Conservation (phyloP, 2,888 invertebrate genomes). For the Cerceris ruficornis region DNA sequence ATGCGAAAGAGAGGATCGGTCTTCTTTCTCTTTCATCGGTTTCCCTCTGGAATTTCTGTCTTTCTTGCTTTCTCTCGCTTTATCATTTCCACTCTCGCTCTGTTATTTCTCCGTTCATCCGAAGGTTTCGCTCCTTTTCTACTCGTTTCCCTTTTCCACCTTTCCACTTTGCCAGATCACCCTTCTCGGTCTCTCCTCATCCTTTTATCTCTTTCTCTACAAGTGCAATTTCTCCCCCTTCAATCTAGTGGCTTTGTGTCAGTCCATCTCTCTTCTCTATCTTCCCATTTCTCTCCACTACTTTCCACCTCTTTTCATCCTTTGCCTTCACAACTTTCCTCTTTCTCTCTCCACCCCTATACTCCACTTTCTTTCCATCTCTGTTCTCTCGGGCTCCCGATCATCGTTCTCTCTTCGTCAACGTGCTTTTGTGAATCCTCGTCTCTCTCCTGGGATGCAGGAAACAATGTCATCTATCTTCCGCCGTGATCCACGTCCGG, state of each 20-base stretch:
- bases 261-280: background rate
- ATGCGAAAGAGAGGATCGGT: constrained; percentile 21
- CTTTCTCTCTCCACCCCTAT: constrained; percentile 14
- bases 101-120: no score
- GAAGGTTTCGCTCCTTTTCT: no score
- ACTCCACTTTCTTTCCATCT: constrained; percentile 29
- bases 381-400: background rate
- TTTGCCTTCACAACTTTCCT: background rate
- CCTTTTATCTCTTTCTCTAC: background rate
- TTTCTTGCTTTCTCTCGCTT: constrained; percentile 9
- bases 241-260: background rate
- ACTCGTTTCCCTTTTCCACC: background rate
- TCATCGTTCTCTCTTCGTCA: background rate
- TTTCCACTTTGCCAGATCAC: background rate
- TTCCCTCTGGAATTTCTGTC: constrained; percentile 9
- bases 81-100: background rate
- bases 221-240: background rate
- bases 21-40: constrained; percentile 6
- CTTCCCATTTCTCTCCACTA: background rate
- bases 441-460: constrained; percentile 55
- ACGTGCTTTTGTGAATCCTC: background rate
- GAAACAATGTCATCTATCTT: constrained; percentile 75
- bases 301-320: constrained; percentile 5
- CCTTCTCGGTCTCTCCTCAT: background rate
- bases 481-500: constrained; percentile 71